These are phyloP conservation scores for Gadus chalcogrammus DNA, from an alignment of 2,113 vertebrate genomes.

Conservation along the genomic window DNA sequence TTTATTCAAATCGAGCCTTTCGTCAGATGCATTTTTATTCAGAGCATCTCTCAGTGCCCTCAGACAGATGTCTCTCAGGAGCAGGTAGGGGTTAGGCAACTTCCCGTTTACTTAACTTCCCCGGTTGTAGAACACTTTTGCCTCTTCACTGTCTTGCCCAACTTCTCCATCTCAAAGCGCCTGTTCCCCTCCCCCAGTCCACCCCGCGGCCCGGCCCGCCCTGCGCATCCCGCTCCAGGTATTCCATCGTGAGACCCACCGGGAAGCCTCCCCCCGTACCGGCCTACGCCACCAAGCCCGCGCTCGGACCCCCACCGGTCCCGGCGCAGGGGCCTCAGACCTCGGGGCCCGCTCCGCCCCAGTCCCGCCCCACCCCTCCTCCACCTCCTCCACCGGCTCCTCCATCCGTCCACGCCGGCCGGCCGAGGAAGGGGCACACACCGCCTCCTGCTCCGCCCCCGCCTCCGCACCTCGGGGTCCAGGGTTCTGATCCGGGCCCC, in stretches of 20 bases:
- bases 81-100: no score
- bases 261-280: constrained; percentile 67
- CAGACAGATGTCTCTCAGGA: no score
- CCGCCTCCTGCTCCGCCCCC: constrained; percentile 26
- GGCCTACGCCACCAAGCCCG: constrained; percentile 22
- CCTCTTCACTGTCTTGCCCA: background rate
- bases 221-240: constrained; percentile 45
- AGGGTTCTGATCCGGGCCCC: constrained; percentile 18
- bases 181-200: constrained; percentile 14
- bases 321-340: background rate
- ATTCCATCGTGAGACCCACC: constrained; percentile 47
- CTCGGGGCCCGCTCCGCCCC: constrained; percentile 24
- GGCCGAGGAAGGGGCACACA: constrained; percentile 6
- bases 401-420: background rate
- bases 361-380: constrained; percentile 8
- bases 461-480: constrained; percentile 17
- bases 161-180: background rate
- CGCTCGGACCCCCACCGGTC: background rate
- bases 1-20: background rate
- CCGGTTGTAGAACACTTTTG: no score
- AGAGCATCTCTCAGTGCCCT: no score
- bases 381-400: constrained; percentile 7
- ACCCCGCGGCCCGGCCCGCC: constrained; percentile 43
- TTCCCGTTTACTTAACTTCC: no score
- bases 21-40: background rate